A percentile compares a stretch with the other conserved stretches of the same genome.
These are phyloP conservation scores for Drosophila anomelani DNA, from an alignment of 2,888 invertebrate species.

Conservation along the genomic window DNA sequence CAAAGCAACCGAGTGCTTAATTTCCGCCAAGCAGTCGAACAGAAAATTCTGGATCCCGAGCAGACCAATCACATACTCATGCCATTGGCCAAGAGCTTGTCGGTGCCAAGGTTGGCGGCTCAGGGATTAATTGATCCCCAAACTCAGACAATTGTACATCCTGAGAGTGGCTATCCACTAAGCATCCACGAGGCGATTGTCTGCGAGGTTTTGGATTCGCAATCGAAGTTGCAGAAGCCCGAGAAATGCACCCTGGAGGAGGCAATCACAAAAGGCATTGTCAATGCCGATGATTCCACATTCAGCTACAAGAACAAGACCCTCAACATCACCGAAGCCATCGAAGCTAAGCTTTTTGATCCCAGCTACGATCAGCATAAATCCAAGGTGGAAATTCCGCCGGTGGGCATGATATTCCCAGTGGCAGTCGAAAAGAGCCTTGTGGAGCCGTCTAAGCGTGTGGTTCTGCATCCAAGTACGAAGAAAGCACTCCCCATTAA, in stretches of 20 bases:
- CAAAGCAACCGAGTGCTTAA: constrained; percentile 91
- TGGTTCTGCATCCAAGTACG: constrained; percentile 90
- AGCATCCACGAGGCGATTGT: constrained; percentile 93
- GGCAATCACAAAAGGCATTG: constrained; percentile 89
- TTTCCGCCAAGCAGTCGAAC: constrained; percentile 92
- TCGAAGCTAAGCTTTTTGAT: constrained; percentile 88
- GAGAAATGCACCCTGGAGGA: constrained; percentile 90
- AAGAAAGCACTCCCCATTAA: constrained; percentile 88
- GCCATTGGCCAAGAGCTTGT: constrained; percentile 92
- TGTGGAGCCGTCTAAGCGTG: constrained; percentile 88
- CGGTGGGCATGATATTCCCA: constrained; percentile 92
- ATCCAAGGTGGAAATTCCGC: constrained; percentile 88
- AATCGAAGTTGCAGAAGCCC: constrained; percentile 89
- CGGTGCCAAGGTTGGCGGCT: constrained; percentile 92
- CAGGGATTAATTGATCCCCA: constrained; percentile 93
- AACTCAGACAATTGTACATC: constrained; percentile 92
- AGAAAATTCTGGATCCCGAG: constrained; percentile 92
- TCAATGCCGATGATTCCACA: constrained; percentile 89
- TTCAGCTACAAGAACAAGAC: constrained; percentile 88
- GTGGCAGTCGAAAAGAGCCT: constrained; percentile 91
- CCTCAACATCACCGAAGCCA: constrained; percentile 89
- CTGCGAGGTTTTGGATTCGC: constrained; percentile 94
- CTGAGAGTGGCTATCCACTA: constrained; percentile 92
- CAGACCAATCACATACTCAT: constrained; percentile 91
- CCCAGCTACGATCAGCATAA: constrained; percentile 72